Percentiles rank a stretch among this genome's conserved stretches.
Evolutionary conservation across 2,797 vertebrate genomes (phyloP).

Genomic region (Melanogrammus aeglefinus): DNA sequence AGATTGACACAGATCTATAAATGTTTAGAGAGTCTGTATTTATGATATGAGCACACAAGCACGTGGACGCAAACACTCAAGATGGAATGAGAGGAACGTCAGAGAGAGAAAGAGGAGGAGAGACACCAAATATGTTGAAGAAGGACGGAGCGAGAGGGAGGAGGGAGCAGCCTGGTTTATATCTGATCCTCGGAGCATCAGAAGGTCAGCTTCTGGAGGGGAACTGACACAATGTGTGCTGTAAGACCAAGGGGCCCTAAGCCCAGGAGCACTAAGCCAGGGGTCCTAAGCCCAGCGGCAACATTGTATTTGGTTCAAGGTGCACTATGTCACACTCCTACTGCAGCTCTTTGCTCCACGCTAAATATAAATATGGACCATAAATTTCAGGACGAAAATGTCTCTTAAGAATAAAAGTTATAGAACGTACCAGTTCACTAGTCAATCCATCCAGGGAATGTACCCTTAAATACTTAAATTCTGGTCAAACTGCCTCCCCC

Average conservation of each 20-base stretch:
- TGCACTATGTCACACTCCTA: background rate
- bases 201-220: background rate
- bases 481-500: too few relatives aligned
- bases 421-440: background rate
- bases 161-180: background rate
- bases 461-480: too few relatives aligned
- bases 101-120: constrained; percentile 2
- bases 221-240: background rate
- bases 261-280: background rate
- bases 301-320: background rate
- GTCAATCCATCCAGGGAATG: too few relatives aligned
- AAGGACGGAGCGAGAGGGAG: background rate
- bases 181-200: background rate
- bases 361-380: background rate
- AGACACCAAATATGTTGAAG: background rate
- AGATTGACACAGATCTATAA: background rate
- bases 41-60: constrained; percentile 26
- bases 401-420: background rate
- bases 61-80: background rate
- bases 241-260: background rate
- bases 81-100: background rate
- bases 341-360: background rate
- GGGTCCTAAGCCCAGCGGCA: background rate
- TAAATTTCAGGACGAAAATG: background rate
- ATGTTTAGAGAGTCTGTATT: constrained; percentile 1